Evolutionary conservation across 2,888 invertebrate species (phyloP), one percentile per base, ranked within the genome.

Genomic region (Mycogona germanica): DNA sequence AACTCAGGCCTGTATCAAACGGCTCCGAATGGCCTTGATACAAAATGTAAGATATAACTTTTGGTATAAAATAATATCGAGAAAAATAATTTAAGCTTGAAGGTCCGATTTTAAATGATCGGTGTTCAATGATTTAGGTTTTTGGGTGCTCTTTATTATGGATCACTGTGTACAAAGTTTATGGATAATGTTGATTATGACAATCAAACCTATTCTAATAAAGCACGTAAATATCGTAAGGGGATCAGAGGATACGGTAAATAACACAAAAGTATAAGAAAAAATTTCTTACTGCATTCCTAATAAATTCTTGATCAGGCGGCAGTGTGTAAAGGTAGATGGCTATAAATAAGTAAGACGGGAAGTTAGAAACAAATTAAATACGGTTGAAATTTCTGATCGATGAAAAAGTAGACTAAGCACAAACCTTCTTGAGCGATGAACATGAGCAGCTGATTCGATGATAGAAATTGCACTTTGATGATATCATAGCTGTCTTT

Each of bases 281-380:
- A 23, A 6, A 44, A 4, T 23, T 4, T 29, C 47, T 44, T 44
- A 44, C 44, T 14, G 23, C 44, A 44, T 9, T 5, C 25, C 25
- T 17, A 21, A 23, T 19, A 23, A 23, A 44, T 23, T 44, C 44
- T 5, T 4, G n/a, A 23, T 23, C 44, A 44, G 21, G n/a, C 3
- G 47, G 47, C n/a, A 47, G n/a, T n/a, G 47, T 47, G 47, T 47
- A 47, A 17, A 47, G 6, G 30, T 47, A 47, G 6, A 47, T 47
- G n/a, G 47, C 47, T 47, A 17, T 9, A 17, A 41, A 41, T 9
- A 41, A n/a, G 17, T 7, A 9, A 9, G 9, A 41, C 7, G 7
- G 7, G 7, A n/a, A 7, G 7, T 41, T 41, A 41, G 19, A 41
- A 41, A 17, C 7, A 12, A 9, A 41, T 41, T n/a, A 7, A 7